Percentiles rank a stretch among this genome's conserved stretches.
phyloP scores from a whole-genome alignment of 2,888 invertebrate genomes.

The Labia minor region DNA sequence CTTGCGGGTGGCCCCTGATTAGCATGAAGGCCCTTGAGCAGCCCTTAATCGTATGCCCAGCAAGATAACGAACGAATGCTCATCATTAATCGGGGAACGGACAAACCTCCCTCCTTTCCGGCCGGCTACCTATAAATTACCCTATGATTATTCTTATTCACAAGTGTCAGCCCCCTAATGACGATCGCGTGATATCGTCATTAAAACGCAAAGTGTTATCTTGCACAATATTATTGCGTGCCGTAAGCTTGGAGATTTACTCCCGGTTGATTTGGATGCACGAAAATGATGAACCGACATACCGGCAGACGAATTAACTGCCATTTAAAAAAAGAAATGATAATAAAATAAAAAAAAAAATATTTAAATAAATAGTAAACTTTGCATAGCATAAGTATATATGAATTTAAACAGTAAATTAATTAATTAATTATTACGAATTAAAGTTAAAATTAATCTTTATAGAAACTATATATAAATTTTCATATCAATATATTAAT shows the following conservation, averaged over 20 bases:
- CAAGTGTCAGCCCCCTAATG: background rate
- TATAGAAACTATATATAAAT: no score
- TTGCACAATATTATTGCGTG: background rate
- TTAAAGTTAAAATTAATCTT: no score
- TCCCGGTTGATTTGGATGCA: background rate
- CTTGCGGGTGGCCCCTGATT: background rate
- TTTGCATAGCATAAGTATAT: no score
- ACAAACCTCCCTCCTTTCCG: background rate
- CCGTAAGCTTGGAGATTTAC: background rate
- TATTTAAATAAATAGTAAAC: no score
- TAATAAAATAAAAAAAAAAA: no score
- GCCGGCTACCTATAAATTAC: conserved; percentile 3
- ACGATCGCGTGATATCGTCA: background rate
- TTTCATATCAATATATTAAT: no score
- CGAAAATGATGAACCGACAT: background rate
- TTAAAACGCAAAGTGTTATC: conserved; percentile 13
- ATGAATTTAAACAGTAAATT: no score
- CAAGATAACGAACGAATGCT: background rate
- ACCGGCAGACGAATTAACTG: no score
- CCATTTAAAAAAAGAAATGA: no score
- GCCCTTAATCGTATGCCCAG: background rate
- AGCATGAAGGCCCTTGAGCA: background rate
- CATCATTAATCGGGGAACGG: background rate
- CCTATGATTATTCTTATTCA: conserved; percentile 13
- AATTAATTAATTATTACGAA: no score